Evolutionary conservation across 53 echinoderm and acorn worm genomes (phyloP).

Genomic region (Mesocentrotus franciscanus): DNA sequence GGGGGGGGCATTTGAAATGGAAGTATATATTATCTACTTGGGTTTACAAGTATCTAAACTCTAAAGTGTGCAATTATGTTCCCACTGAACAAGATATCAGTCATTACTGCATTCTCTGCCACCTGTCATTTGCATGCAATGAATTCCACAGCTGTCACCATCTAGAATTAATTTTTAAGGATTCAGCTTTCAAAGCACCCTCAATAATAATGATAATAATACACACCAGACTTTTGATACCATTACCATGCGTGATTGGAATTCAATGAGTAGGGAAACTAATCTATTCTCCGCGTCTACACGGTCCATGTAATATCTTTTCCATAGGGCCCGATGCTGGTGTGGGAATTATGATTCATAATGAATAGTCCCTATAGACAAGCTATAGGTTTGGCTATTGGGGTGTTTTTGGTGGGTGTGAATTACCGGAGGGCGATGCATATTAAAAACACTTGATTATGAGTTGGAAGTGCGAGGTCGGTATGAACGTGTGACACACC

Average conservation of each 20-base stretch:
- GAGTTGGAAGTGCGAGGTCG: background rate
- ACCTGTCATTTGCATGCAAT: background rate
- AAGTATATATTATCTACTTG: too few relatives aligned
- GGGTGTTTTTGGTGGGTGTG: background rate
- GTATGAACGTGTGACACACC: background rate
- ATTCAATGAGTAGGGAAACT: slow-evolving; percentile 22
- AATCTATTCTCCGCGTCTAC: slow-evolving; percentile 14
- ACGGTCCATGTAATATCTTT: slow-evolving; percentile 21
- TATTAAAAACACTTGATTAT: background rate
- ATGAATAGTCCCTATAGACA: slow-evolving; percentile 36
- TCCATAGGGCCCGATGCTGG: slow-evolving; percentile 1
- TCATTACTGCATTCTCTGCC: background rate
- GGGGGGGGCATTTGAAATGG: too few relatives aligned
- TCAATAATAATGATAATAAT: background rate
- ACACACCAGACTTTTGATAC: slow-evolving; percentile 40
- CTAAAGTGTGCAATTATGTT: too few relatives aligned
- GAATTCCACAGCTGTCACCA: slow-evolving; percentile 44
- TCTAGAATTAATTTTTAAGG: slow-evolving; percentile 10
- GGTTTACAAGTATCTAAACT: too few relatives aligned
- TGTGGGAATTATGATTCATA: slow-evolving; percentile 43
- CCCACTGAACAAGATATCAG: background rate
- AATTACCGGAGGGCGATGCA: slow-evolving; percentile 16
- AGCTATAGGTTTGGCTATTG: slow-evolving; percentile 1
- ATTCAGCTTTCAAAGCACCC: background rate
- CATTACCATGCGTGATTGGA: slow-evolving; percentile 32